A percentile compares a stretch with the other conserved stretches of the same genome.
Evolutionary conservation across 30 jellyfish, hydroid and myxozoan species (phyloP).

Genomic region (Morbakka virulenta): DNA sequence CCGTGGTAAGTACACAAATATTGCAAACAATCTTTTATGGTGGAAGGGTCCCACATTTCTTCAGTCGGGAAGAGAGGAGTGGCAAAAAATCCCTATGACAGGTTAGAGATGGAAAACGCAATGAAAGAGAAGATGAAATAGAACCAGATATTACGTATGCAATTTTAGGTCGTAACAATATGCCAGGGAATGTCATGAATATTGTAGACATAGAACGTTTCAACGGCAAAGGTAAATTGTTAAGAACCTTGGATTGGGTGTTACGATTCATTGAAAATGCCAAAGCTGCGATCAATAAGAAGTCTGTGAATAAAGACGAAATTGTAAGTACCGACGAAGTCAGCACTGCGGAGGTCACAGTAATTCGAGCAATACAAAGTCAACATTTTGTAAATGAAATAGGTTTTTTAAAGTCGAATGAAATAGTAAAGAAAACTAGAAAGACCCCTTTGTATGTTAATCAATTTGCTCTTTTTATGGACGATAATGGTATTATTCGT

Average conservation of each 20-base stretch:
- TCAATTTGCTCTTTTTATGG: too few relatives aligned
- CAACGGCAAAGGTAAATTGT: slow-evolving; percentile 2
- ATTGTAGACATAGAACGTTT: neutral
- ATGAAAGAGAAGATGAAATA: neutral
- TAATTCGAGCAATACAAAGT: slow-evolving; percentile 45
- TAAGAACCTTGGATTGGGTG: slow-evolving; percentile 11
- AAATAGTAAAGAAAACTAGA: too few relatives aligned
- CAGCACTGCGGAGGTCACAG: slow-evolving; percentile 37
- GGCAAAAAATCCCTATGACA: neutral
- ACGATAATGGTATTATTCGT: too few relatives aligned
- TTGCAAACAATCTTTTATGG: slow-evolving; percentile 8
- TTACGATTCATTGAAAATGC: neutral
- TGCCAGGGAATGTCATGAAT: neutral
- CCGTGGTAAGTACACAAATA: neutral
- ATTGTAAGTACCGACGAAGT: slow-evolving; percentile 25
- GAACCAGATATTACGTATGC: slow-evolving; percentile 30
- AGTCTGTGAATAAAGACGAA: neutral
- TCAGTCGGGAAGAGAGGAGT: neutral
- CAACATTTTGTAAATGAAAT: slow-evolving; percentile 22
- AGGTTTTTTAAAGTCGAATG: slow-evolving; percentile 19
- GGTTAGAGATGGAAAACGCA: neutral
- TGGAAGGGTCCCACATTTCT: slow-evolving; percentile 51
- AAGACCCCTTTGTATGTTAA: too few relatives aligned
- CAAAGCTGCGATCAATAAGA: neutral
- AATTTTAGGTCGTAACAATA: too few relatives aligned